Evolutionary conservation across 2,888 invertebrate genomes (phyloP).

Genomic region (Sinopyrophorus schimmeli): DNA sequence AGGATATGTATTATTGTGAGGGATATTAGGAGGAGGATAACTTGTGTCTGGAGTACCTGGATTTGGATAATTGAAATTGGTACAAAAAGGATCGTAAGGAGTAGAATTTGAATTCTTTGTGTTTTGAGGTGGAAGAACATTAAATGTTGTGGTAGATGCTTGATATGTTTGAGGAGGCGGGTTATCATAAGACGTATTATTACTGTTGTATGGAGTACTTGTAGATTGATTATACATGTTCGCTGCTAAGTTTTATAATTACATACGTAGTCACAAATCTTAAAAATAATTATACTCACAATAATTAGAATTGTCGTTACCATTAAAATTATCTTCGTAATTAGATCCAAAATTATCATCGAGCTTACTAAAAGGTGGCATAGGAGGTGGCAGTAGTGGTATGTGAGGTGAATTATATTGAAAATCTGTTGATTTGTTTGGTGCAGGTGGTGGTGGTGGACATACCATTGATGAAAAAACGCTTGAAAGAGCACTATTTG

Average conservation of each 20-base stretch:
- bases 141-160: not conserved
- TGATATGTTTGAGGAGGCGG: not conserved
- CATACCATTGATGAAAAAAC: slow-evolving; percentile 54
- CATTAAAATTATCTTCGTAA: slow-evolving; percentile 21
- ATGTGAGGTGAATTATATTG: slow-evolving; percentile 46
- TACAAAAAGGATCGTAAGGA: slow-evolving; percentile 6
- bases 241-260: too few species aligned
- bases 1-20: slow-evolving; percentile 34
- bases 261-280: too few species aligned
- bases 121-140: slow-evolving; percentile 10
- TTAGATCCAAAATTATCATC: slow-evolving; percentile 34
- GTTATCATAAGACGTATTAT: slow-evolving; percentile 4
- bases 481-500: slow-evolving; percentile 34
- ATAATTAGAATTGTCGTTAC: slow-evolving; percentile 17
- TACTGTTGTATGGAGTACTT: slow-evolving; percentile 5
- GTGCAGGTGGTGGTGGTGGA: slow-evolving; percentile 54
- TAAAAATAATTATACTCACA: slow-evolving; percentile 29
- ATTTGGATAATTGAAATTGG: too few species aligned
- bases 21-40: slow-evolving; percentile 18
- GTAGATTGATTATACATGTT: too few species aligned
- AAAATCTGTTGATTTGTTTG: slow-evolving; percentile 31
- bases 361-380: slow-evolving; percentile 54
- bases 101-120: slow-evolving; percentile 11
- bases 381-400: slow-evolving; percentile 62
- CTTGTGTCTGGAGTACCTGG: slow-evolving; percentile 4